A percentile compares a stretch with the other conserved stretches of the same genome.
phyloP scores from a whole-genome alignment of 2,888 invertebrate genomes.

The Harpagoxenus sublaevis region DNA sequence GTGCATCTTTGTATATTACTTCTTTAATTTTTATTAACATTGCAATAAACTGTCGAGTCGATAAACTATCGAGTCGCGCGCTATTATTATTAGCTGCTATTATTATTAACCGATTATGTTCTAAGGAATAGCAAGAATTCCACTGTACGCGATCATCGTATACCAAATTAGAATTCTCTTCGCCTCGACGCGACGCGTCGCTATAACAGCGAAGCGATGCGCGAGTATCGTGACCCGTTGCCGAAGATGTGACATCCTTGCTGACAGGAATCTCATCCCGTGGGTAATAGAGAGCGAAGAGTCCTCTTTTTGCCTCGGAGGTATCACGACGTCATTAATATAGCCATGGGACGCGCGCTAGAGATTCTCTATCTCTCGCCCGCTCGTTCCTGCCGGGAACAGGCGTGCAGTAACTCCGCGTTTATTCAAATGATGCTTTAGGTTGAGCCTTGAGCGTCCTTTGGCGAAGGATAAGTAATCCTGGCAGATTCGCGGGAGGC shows the following conservation, averaged over 20 bases:
- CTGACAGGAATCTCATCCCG: slow-evolving; percentile 48
- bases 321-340: slow-evolving; percentile 74
- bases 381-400: slow-evolving; percentile 50
- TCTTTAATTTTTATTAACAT: not conserved
- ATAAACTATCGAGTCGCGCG: not conserved
- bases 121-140: slow-evolving; percentile 22
- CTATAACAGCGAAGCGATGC: slow-evolving; percentile 28
- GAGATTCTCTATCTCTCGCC: slow-evolving; percentile 33
- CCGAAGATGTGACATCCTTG: slow-evolving; percentile 35
- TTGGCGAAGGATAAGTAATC: slow-evolving; percentile 81
- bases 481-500: slow-evolving; percentile 71
- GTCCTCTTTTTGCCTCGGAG: slow-evolving; percentile 55
- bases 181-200: slow-evolving; percentile 29
- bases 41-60: not conserved
- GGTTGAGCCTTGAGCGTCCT: slow-evolving; percentile 78
- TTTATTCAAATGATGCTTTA: slow-evolving; percentile 85
- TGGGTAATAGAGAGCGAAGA: slow-evolving; percentile 30
- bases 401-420: slow-evolving; percentile 80
- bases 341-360: slow-evolving; percentile 56
- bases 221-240: slow-evolving; percentile 35
- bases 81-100: slow-evolving; percentile 12
- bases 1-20: not conserved
- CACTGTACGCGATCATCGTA: slow-evolving; percentile 18
- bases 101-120: not conserved
- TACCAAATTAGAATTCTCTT: slow-evolving; percentile 35